Evolutionary conservation across 2,888 invertebrate genomes (phyloP).

Genomic region (Idaea dimidiata): DNA sequence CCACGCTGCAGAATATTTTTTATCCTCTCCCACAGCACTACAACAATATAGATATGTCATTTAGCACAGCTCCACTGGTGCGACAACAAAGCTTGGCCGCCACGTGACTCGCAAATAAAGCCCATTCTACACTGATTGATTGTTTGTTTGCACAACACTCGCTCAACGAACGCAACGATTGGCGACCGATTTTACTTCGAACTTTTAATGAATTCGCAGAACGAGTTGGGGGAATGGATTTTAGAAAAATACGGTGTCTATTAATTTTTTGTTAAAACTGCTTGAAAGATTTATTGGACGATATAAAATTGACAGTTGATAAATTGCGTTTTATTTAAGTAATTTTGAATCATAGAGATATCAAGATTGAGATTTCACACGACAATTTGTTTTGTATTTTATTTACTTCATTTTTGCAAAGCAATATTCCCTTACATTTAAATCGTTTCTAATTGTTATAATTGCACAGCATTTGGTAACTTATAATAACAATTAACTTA

Average conservation of each 20-base stretch:
- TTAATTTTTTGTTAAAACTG: not conserved
- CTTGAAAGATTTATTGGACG: not conserved
- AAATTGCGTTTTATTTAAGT: not conserved
- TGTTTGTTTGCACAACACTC: not conserved
- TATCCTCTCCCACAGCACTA: not conserved
- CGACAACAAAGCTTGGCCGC: not conserved
- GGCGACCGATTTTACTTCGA: not conserved
- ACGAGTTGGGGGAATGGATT: not conserved
- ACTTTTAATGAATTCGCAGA: not conserved
- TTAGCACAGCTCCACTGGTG: not conserved
- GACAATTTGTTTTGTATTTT: not conserved
- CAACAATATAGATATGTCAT: not conserved
- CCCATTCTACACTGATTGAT: not conserved
- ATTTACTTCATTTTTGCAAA: too few species aligned
- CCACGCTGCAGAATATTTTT: too few species aligned
- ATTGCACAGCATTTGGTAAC: not conserved
- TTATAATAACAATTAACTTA: too few species aligned
- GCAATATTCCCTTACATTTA: too few species aligned
- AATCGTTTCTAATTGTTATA: not conserved
- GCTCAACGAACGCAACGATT: not conserved
- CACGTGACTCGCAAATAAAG: conserved; percentile 1
- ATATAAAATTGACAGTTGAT: not conserved
- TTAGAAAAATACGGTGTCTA: not conserved
- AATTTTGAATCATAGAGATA: not conserved
- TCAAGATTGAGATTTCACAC: not conserved